Base-by-base conservation (phyloP, 2,888 invertebrate species). In the Latheticus oryzae region DNA sequence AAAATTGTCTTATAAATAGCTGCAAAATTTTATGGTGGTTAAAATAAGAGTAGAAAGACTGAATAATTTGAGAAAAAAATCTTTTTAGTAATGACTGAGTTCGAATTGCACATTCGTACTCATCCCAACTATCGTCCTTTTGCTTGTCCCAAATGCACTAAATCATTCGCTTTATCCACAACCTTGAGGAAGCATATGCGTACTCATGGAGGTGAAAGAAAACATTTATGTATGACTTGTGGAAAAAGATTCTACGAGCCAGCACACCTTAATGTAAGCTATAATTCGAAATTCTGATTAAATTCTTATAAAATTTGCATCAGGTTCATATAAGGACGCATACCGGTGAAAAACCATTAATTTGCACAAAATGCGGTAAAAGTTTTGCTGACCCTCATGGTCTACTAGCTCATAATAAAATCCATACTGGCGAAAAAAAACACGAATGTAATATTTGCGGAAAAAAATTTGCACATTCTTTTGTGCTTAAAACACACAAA, bases 361-460 rank as follows among this genome's bases (percentile, higher is more conserved):
- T 71, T 37, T 78, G 78, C 56, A 69, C 64, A n/a, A 67, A 70
- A 40, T 78, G 78, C 60, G 75, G 75, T 2, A 77, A 77, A 67
- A 55, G 70, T 5, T 76, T 78, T 56, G 63, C 74, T 0, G 73
- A 74, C 61, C 66, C 70, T 4, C 75, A 74, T 50, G 74, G 76
- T 5, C 61, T 78, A 23, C 58, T 67, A 5, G 72, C 72, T 4
- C 78, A 78, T 54, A 72, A 72, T 38, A 77, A 77, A 67, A 73
- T 68, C 4, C 78, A 78, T 58, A 75, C 76, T 5, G 76, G 78
- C 1, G 78, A 76, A 58, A 70, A 67, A 43, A 76, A 76, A 30
- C 70, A 76, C 59, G 72, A 74, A 51, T 78, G 78, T 59, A 69
- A 69, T 30, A 68, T 63, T 13, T 78, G 78, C 57, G 75, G 68